Evolutionary conservation across 2,113 vertebrate species (phyloP), one percentile per base, ranked within the genome.

Genomic region (Synchiropus splendidus): DNA sequence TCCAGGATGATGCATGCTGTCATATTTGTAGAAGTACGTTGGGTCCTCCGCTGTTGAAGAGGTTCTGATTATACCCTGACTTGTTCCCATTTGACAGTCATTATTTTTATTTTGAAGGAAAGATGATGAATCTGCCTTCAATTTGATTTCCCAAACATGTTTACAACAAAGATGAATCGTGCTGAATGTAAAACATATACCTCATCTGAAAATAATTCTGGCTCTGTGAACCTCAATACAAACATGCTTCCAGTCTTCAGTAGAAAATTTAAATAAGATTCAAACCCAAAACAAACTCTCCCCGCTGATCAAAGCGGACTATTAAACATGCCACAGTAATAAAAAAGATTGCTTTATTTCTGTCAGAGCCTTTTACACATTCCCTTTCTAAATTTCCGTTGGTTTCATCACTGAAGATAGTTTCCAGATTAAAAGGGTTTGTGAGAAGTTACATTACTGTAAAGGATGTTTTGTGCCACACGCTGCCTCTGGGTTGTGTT

Each of bases 401-500:
- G 48, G 44, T 76, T 75, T 70, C 36, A 69, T 64, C 58, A 60
- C 35, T 15, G 38, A 47, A 66, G 59, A 56, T 18, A n/a, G 41
- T 37, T 39, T 16, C 54, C 39, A 53, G 30, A 68, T 41, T 15
- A 61, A 48, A 63, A 67, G 40, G 57, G 58, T 59, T 76, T 72
- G 73, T 75, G 75, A 79, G 64, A 77, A 73, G 61, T 66, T 72
- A 67, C 77, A 78, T 78, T 68, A 51, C 18, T 77, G 74, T 72
- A 31, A 70, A 61, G 82, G 65, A 65, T 39, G 42, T 67, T 6
- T 42, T 72, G 77, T 70, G 83, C 68, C 79, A 73, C 60, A 70
- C 47, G 51, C 61, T 64, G 76, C 83, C 77, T 75, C 82, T 84
- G 80, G 84, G 85, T 86, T 87, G 87, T 77, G 83, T 85, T 87